Evolutionary conservation across 2,797 vertebrate genomes (phyloP).

Genomic region (Uromys caudimaculatus): DNA sequence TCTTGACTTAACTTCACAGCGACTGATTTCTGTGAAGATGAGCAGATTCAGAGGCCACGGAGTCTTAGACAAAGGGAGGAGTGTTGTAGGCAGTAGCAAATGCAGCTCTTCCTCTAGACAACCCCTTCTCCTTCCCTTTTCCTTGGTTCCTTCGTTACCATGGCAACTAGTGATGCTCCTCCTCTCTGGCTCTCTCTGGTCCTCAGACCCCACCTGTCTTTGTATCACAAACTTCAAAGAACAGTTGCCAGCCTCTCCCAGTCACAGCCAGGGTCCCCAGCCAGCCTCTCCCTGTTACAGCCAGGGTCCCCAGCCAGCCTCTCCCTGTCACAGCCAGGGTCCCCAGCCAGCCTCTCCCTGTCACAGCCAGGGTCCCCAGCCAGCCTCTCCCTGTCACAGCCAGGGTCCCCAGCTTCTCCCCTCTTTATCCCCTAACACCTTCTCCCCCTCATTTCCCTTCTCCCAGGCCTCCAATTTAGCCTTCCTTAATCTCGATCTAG

Average conservation of each 20-base stretch:
- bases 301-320: neutral
- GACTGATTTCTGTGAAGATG: neutral
- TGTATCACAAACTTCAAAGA: constrained; percentile 37
- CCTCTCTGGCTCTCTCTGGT: constrained; percentile 15
- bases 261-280: neutral
- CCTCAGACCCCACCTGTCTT: constrained; percentile 27
- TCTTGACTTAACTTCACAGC: constrained; percentile 3
- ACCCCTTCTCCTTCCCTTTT: neutral
- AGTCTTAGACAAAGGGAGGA: neutral
- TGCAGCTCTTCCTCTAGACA: neutral
- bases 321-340: neutral
- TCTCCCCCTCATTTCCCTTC: neutral
- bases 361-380: neutral
- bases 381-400: neutral
- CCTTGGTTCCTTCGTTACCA: constrained; percentile 46
- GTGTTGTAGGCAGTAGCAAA: neutral
- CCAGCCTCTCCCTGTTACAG: neutral
- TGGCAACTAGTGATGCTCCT: constrained; percentile 66
- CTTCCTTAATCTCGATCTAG: constrained; percentile 52
- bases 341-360: neutral
- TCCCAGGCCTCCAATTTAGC: neutral
- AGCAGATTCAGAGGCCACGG: neutral
- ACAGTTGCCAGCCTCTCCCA: neutral
- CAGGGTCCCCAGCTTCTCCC: neutral
- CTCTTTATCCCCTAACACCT: neutral